Evolutionary conservation across 1,140 invertebrate genomes (phyloP), one percentile per base, ranked within the genome.

Genomic region (Planococcus citri): DNA sequence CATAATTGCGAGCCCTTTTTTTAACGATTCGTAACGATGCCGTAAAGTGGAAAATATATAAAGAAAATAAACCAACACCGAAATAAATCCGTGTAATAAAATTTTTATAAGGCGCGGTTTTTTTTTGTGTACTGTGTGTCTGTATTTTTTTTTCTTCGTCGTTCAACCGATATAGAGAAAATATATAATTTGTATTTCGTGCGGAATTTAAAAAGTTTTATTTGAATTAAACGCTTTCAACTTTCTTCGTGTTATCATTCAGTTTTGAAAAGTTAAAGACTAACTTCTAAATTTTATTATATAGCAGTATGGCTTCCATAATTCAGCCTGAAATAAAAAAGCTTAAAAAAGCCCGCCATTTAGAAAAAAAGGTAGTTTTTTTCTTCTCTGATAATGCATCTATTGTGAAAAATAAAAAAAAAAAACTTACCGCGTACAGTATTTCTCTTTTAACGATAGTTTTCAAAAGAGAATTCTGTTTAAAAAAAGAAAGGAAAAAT

Each of bases 201-300:
- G 41, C 41, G 41, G 41, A 51, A 51, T 51, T 51, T 51, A 51
- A 51, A 51, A 51, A 51, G 41, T 51, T 51, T 51, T 51, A 51
- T 51, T 51, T 20, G 41, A 51, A 20, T 51, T 51, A 51, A 51
- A 51, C 41, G 41, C 41, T 51, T 51, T 51, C 41, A 51, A 51
- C 41, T 51, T 51, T 51, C 41, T 51, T 51, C 41, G 41, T 51
- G 10, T 51, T 51, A 51, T 51, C 41, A 51, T 51, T 51, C 41
- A 51, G 41, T 14, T 51, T 51, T 51, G 41, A 51, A 51, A 51
- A 51, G 41, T 51, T 51, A 51, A 51, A 51, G 41, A 51, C 41
- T 51, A 51, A 51, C 41, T 51, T 51, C 41, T 51, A 51, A 20
- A 51, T 51, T 51, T 51, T 51, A 51, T 51, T 51, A 51, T 20